Evolutionary conservation across 2,797 vertebrate genomes (phyloP).

Genomic region (Onychomys leucogaster): DNA sequence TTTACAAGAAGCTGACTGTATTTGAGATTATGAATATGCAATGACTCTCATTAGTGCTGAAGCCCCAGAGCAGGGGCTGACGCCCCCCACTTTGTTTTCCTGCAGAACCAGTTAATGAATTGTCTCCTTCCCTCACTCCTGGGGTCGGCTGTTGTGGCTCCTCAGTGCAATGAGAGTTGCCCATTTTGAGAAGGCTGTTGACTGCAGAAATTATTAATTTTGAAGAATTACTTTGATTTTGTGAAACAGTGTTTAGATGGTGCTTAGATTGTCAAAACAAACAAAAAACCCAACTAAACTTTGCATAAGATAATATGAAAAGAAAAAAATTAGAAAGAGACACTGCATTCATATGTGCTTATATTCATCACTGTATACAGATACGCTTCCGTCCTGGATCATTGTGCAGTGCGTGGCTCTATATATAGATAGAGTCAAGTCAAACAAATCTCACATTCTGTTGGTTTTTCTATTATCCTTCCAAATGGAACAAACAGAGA

Average conservation of each 20-base stretch:
- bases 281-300: constrained; percentile 79
- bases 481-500: constrained; percentile 71
- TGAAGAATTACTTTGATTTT: constrained; percentile 85
- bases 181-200: constrained; percentile 87
- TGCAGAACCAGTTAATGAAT: constrained; percentile 91
- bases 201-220: constrained; percentile 88
- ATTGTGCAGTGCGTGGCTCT: not conserved
- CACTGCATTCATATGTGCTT: not conserved
- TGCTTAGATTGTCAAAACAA: constrained; percentile 87
- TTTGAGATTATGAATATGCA: constrained; percentile 95
- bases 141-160: constrained; percentile 85
- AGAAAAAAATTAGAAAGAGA: constrained; percentile 71
- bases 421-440: constrained; percentile 19
- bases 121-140: constrained; percentile 88
- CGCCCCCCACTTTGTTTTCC: constrained; percentile 89
- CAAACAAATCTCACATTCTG: constrained; percentile 63
- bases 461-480: constrained; percentile 80
- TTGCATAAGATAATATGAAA: constrained; percentile 75
- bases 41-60: constrained; percentile 93
- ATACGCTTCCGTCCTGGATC: fast-evolving
- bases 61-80: constrained; percentile 88
- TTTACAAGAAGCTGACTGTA: constrained; percentile 90
- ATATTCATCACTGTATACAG: not conserved
- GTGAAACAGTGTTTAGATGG: constrained; percentile 84
- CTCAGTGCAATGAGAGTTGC: constrained; percentile 85